Conservation (phyloP, 2,113 vertebrate genomes). For the Peucedramus taeniatus region DNA sequence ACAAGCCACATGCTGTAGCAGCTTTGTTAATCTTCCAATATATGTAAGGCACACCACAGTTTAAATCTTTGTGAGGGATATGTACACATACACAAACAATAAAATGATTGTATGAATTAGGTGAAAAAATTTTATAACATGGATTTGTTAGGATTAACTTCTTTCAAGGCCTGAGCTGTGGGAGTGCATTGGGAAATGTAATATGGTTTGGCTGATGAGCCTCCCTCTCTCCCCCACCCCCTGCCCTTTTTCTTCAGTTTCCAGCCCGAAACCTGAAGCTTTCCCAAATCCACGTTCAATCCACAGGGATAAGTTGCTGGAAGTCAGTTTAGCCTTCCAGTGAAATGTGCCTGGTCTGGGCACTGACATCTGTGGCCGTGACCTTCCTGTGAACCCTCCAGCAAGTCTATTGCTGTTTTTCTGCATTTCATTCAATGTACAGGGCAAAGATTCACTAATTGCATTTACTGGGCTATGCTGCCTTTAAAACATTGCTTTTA, state of each 20-base stretch:
- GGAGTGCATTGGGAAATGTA: slow-evolving; percentile 24
- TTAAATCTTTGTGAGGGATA: background rate
- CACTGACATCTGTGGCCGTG: background rate
- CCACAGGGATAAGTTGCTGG: background rate
- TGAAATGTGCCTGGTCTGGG: background rate
- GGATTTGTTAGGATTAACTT: slow-evolving; percentile 10
- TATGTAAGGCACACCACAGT: background rate
- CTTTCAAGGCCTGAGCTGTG: slow-evolving; percentile 2
- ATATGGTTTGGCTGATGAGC: background rate
- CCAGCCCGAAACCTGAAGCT: background rate
- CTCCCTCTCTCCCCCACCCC: background rate
- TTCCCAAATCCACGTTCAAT: background rate
- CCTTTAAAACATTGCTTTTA: background rate
- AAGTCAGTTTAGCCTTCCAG: background rate
- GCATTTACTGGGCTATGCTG: background rate
- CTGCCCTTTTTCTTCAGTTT: background rate
- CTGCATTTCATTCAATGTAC: background rate
- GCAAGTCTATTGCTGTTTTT: background rate
- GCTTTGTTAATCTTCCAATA: slow-evolving; percentile 26
- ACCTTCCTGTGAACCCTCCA: slow-evolving; percentile 52
- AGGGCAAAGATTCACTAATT: background rate
- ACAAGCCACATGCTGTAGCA: background rate
- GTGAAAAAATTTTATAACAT: background rate
- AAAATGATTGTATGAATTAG: slow-evolving; percentile 5
- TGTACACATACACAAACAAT: background rate